Evolutionary conservation across 2,113 vertebrate species (phyloP), one percentile per base, ranked within the genome.

Genomic region (Rhizomys pruinosus): DNA sequence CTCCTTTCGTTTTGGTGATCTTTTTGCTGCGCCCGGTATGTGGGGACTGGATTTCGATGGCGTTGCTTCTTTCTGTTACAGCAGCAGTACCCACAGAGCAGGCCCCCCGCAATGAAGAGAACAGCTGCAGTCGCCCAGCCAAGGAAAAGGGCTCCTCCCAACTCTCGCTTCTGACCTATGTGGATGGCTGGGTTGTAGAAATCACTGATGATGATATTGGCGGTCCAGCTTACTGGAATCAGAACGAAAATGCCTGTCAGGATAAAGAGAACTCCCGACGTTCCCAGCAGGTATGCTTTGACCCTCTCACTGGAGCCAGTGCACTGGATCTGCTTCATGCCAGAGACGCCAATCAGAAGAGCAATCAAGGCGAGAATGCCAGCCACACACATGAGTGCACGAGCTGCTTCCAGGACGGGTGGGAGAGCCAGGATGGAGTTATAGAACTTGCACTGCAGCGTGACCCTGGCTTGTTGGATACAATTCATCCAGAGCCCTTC

Each of bases 401-500:
- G 98, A 0, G 99, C 98, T 0, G 98, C 98, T 94, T 99, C 99
- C 13, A 99, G 97, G 52, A 97, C 98, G 0, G 98, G 98, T 0
- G 99, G 93, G 7, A 99, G 98, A 10, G 98, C 98, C 96, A 99
- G 94, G 68, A 99, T 34, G 1, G 99, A 99, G 89, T 98, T 97
- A 1, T 99, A 99, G 73, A 98, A 98, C 96, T 99, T 99, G 81
- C 99, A 99, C 97, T 99, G 99, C 98, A 99, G 97, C 66, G 98
- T 97, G 93, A 98, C 96, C 89, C 98, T 97, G 32, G 98, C 98
- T 85, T 99, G 99, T 16, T 98, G 97, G 71, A 97, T 88, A 91
- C 99, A 99, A 81, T 98, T 99, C 99, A 99, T 99, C 99, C 99
- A 99, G 89, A 99, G 97, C 5, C 99, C 99, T 97, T 99, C 99